A percentile compares a stretch with the other conserved stretches of the same genome.
Evolutionary conservation across 2,797 vertebrate species (phyloP).

Genomic region (Apogon talboti): DNA sequence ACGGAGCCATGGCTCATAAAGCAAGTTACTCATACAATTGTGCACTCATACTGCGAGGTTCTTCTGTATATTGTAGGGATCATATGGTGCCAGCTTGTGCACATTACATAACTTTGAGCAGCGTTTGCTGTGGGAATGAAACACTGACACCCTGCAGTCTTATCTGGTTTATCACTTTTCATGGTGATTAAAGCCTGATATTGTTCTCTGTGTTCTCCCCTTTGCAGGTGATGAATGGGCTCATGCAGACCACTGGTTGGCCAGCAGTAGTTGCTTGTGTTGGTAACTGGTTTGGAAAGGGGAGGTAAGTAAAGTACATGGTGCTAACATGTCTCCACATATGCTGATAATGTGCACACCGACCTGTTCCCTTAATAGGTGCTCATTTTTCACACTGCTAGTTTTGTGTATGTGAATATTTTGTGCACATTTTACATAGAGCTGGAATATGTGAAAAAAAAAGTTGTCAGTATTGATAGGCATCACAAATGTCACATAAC

Average conservation of each 20-base stretch:
- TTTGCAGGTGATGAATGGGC: constrained; percentile 89
- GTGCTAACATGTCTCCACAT: constrained; percentile 19
- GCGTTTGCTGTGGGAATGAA: constrained; percentile 30
- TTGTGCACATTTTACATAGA: no score
- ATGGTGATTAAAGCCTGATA: not conserved
- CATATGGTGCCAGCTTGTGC: constrained; percentile 25
- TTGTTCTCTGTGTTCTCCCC: constrained; percentile 20
- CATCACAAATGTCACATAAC: no score
- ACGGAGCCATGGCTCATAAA: no score
- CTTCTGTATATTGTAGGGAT: constrained; percentile 10
- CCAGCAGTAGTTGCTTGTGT: constrained; percentile 93
- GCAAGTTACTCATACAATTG: no score
- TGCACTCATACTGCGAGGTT: not conserved
- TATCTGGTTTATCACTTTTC: not conserved
- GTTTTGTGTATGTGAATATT: no score
- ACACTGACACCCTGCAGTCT: not conserved
- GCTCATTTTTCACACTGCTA: no score
- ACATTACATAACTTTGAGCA: constrained; percentile 54
- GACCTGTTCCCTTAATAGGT: no score
- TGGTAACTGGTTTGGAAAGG: constrained; percentile 98
- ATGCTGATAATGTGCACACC: no score
- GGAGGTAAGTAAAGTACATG: constrained; percentile 88
- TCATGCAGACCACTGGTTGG: constrained; percentile 96
- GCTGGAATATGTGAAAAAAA: no score
- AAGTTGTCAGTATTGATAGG: no score